A percentile compares a stretch with the other conserved stretches of the same genome.
Conservation (phyloP, 1,140 invertebrate species). For the Chionoecetes opilio region DNA sequence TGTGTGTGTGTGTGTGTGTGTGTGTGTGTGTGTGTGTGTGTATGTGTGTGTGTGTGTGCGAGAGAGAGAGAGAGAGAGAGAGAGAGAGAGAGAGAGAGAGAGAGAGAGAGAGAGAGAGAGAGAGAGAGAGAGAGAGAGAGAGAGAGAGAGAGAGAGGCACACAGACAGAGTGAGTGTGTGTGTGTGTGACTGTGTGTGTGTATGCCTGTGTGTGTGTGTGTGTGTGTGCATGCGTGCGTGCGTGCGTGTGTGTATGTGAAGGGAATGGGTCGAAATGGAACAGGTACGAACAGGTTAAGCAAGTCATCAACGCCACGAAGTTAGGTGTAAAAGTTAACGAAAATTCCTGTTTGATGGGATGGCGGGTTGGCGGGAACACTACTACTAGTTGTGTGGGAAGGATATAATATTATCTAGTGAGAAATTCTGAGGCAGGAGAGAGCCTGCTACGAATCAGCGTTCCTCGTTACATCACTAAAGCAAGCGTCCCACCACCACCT, state of each 20-base stretch:
- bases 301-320: background rate
- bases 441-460: background rate
- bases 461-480: background rate
- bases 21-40: background rate
- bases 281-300: background rate
- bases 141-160: too few relatives aligned
- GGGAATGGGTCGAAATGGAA: background rate
- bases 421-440: background rate
- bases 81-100: conserved; percentile 27
- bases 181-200: too few relatives aligned
- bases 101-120: conserved; percentile 27
- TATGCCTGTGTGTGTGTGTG: too few relatives aligned
- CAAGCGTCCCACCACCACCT: too few relatives aligned
- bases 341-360: conserved; percentile 7
- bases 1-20: background rate
- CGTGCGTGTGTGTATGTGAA: too few relatives aligned
- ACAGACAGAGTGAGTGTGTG: too few relatives aligned
- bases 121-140: background rate
- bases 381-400: background rate
- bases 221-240: too few relatives aligned
- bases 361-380: background rate
- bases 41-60: background rate
- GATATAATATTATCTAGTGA: too few relatives aligned
- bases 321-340: background rate
- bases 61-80: conserved; percentile 27